phyloP scores from a whole-genome alignment of 1,140 invertebrate species.

The Spodoptera litura region DNA sequence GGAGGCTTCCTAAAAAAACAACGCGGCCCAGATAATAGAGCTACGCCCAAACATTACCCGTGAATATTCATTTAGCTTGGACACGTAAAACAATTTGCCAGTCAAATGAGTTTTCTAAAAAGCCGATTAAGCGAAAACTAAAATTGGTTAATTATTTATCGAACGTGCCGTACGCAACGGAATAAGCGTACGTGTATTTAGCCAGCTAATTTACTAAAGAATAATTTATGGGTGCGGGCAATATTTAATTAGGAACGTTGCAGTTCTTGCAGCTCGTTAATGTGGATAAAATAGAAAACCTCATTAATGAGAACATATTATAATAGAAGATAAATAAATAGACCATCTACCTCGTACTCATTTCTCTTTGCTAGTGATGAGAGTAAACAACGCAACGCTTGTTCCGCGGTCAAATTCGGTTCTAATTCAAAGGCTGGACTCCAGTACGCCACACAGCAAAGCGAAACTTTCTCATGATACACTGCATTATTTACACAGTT shows the following conservation, averaged over 20 bases:
- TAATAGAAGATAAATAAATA: too few species aligned
- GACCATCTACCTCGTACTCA: too few species aligned
- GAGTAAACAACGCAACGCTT: neutral
- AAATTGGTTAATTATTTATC: constrained; percentile 81
- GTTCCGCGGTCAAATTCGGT: neutral
- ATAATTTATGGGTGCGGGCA: constrained; percentile 15
- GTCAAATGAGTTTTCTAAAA: constrained; percentile 84
- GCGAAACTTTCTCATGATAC: constrained; percentile 1
- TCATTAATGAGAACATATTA: neutral
- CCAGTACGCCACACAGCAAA: neutral
- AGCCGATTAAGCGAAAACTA: constrained; percentile 83
- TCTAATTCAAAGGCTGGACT: neutral
- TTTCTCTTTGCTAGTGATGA: too few species aligned
- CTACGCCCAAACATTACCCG: constrained; percentile 44
- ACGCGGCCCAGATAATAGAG: constrained; percentile 37
- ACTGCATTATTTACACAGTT: constrained; percentile 35
- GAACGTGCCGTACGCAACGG: constrained; percentile 50
- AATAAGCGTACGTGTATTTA: constrained; percentile 29
- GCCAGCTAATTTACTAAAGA: constrained; percentile 23
- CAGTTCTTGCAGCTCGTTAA: neutral
- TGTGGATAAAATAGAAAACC: neutral
- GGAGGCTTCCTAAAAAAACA: constrained; percentile 49
- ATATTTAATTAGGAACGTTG: constrained; percentile 25
- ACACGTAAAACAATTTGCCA: constrained; percentile 79
- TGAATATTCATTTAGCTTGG: constrained; percentile 61